A percentile compares a stretch with the other conserved stretches of the same genome.
These are phyloP conservation scores for Stylophora pistillata DNA, from an alignment of 64 coral and sea anemone genomes.

Conservation along the genomic window DNA sequence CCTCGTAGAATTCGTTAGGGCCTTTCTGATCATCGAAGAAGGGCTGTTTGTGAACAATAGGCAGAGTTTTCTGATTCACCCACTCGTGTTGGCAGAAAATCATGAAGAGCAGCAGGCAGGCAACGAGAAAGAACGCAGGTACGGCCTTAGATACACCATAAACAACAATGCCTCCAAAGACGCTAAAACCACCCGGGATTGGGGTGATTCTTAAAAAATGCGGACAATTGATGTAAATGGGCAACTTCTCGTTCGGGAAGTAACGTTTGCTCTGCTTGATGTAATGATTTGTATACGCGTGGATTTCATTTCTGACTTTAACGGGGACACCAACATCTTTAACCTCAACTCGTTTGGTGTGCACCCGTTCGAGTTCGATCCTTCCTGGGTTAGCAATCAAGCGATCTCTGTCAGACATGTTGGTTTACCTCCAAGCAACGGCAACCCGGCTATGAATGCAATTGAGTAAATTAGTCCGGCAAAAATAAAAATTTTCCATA, in stretches of 20 bases:
- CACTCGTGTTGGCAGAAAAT: constrained; percentile 65
- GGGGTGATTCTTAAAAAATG: neutral
- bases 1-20: constrained; percentile 52
- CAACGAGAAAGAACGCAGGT: constrained; percentile 25
- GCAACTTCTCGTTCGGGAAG: constrained; percentile 53
- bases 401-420: neutral
- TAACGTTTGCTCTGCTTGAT: constrained; percentile 70
- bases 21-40: constrained; percentile 21
- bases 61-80: constrained; percentile 51
- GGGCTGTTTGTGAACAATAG: constrained; percentile 58
- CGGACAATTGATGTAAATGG: constrained; percentile 40
- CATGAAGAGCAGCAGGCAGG: constrained; percentile 5
- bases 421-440: neutral
- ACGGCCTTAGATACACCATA: neutral
- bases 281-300: constrained; percentile 65
- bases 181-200: neutral
- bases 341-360: constrained; percentile 23
- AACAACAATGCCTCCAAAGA: constrained; percentile 21
- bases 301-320: constrained; percentile 25
- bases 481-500: no score
- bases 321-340: constrained; percentile 55
- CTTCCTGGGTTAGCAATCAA: neutral
- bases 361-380: neutral
- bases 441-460: no score
- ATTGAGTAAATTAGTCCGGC: no score